Evolutionary conservation across 2,888 invertebrate species (phyloP), one percentile per base, ranked within the genome.

Genomic region (Listrodromus nycthemerus): DNA sequence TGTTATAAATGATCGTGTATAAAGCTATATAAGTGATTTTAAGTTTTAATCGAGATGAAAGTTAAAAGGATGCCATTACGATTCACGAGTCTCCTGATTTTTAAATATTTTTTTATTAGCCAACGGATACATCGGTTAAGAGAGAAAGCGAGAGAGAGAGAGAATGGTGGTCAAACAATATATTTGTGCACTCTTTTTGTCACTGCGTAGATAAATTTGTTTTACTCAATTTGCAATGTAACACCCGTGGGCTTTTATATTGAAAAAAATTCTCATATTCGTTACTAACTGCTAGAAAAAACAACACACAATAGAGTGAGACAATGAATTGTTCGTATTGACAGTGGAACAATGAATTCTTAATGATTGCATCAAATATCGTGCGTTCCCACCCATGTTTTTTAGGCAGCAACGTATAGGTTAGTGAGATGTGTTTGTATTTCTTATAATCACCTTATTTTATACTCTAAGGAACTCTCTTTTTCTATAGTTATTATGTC

Each of bases 11-110:
- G 91, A 92, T 91, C 92, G 90, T 93, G 93, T 93, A 93, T 93
- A 93, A 93, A 93, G 93, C 92, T 93, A 92, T 92, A 90, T 91
- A 91, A 92, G 92, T 92, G 93, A 92, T 93, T 91, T 91, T 92
- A 92, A 91, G 92, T 93, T 93, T 92, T 91, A 90, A 92, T 89
- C 89, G 90, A 92, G 90, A 89, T 89, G 89, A 91, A 90, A 91
- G 88, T 89, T 91, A n/a, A 90, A 92, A 88, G 88, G 89, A 92
- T 92, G 93, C 93, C 92, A 93, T 93, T 92, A 90, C 86, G 88
- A 91, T 87, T 89, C 87, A 89, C 88, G 88, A 89, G 87, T 90
- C 86, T 88, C 88, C 84, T 88, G 86, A 84, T 89, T 90, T 88
- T 84, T 84, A 86, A 73, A 52, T 67, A 61, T 50, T 80, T 87